Percentiles rank a stretch among this genome's conserved stretches.
These are phyloP conservation scores for Percopsis omiscomaycus DNA, from an alignment of 2,797 vertebrate species.

Conservation along the genomic window DNA sequence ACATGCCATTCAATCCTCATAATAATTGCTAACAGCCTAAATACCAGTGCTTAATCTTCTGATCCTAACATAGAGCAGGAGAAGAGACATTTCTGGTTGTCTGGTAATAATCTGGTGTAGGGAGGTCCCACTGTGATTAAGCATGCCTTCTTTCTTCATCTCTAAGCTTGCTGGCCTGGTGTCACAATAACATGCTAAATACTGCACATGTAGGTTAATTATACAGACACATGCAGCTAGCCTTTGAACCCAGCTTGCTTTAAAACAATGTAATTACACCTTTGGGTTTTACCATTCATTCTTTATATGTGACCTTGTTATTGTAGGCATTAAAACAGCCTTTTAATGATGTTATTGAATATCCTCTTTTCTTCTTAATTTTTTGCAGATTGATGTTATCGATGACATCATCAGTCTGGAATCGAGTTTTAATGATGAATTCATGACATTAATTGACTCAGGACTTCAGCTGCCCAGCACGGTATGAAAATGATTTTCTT, in stretches of 20 bases:
- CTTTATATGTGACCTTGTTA: background rate
- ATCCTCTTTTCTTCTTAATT: background rate
- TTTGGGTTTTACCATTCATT: conserved; percentile 4
- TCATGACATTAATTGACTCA: conserved; percentile 87
- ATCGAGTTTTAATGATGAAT: conserved; percentile 93
- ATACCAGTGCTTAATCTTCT: too few relatives aligned
- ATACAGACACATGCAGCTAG: conserved; percentile 21
- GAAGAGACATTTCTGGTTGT: conserved; percentile 50
- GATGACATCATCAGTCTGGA: conserved; percentile 95
- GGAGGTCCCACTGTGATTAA: conserved; percentile 42
- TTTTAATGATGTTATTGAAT: too few relatives aligned
- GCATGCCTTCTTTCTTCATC: conserved; percentile 47
- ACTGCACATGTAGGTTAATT: conserved; percentile 60
- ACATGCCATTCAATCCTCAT: too few relatives aligned
- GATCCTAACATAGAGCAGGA: too few relatives aligned
- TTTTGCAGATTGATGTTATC: conserved; percentile 87
- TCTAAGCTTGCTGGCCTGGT: conserved; percentile 52
- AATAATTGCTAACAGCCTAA: too few relatives aligned
- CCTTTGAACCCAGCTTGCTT: conserved; percentile 34
- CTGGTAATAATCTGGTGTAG: conserved; percentile 25
- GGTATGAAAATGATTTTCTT: conserved; percentile 66
- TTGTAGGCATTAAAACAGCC: background rate
- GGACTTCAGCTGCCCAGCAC: conserved; percentile 87
- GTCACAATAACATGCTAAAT: conserved; percentile 73
- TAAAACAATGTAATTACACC: conserved; percentile 5